Conservation (phyloP, 2,888 invertebrate genomes). For the Danaus chrysippus region DNA sequence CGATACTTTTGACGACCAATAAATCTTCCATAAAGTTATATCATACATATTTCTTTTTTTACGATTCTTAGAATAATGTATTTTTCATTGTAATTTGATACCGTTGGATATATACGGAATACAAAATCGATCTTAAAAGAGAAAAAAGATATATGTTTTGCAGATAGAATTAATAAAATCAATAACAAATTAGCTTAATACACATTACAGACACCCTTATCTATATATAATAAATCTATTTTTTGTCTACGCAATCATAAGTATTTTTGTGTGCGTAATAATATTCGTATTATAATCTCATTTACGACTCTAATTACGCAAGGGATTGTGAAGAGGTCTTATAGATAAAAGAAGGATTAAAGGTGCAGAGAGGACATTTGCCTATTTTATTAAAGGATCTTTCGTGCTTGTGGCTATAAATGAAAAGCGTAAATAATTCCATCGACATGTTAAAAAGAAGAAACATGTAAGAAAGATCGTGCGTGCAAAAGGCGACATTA, state of each 20-base stretch:
- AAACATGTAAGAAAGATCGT: background rate
- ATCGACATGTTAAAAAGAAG: constrained; percentile 16
- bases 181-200: no score
- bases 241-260: no score
- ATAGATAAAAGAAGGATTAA: background rate
- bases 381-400: background rate
- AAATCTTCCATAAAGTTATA: constrained; percentile 21
- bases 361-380: background rate
- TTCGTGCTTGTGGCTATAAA: constrained; percentile 1
- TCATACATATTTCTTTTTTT: constrained; percentile 12
- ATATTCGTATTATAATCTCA: no score
- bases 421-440: constrained; percentile 17
- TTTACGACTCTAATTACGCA: no score
- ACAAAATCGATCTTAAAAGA: background rate
- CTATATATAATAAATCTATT: no score
- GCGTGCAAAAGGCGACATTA: constrained; percentile 4
- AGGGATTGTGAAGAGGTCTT: background rate
- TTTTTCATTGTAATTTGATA: background rate
- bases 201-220: no score
- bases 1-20: constrained; percentile 32
- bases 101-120: background rate
- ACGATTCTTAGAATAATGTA: constrained; percentile 3
- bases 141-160: no score
- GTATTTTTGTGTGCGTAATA: no score
- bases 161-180: no score